Base-by-base conservation (phyloP, 2,113 vertebrate genomes). In the Crotalus horridus region DNA sequence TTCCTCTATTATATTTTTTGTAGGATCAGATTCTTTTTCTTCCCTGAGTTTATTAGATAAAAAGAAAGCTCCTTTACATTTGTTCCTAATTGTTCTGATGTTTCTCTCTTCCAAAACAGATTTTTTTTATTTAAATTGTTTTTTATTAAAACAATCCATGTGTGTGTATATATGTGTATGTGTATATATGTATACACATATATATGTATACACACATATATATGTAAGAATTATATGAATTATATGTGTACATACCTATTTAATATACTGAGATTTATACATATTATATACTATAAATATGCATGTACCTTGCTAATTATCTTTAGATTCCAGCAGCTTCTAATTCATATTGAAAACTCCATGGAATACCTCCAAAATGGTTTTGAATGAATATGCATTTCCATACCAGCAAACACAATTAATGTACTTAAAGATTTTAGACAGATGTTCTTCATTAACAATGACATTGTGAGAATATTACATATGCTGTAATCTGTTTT, bases 381-480 rank as follows among this genome's bases (percentile, higher is more conserved):
- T 51, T 64, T 29, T 86, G 92, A 93, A 93, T 53, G 56, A 93
- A 86, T 93, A 90, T 86, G 89, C 51, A 61, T 93, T 64, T 29
- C 39, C 81, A 86, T 61, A 86, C 56, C 87, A 46, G 81, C 29
- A 85, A 93, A 85, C 69, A 85, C 88, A 93, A 89, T 86, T 86
- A 93, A 90, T 87, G 74, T 61, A 90, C 55, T 90, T 90, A 90
- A 93, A 90, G 74, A 39, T 90, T 61, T 90, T 86, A 53, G 90
- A 54, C 88, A 87, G 56, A 90, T 90, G 74, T 59, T 90, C 33
- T 46, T 89, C 88, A 93, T 93, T 90, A 93, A 29, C n/a, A 59
- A 2, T 90, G 92, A 64, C 92, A 90, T 61, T 86, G 55, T 87
- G 89, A 24, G 69, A 87, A 21, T 85, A 90, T 93, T 61, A 90